Base-by-base conservation (phyloP, 2,113 vertebrate genomes). In the Ariopsis seemanni region DNA sequence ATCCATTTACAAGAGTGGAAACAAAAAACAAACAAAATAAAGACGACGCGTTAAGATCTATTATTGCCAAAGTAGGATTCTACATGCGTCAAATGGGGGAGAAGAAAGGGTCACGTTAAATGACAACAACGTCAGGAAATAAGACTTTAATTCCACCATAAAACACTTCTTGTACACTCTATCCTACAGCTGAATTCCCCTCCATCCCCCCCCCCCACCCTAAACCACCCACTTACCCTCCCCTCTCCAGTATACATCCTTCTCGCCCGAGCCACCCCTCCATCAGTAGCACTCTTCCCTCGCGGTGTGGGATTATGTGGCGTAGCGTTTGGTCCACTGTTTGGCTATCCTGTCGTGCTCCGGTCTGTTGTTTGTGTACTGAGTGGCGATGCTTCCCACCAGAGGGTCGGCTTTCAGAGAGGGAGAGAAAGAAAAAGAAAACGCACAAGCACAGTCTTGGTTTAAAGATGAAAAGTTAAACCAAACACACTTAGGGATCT, bases 341-440 rank as follows among this genome's bases (percentile, higher is more conserved):
- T 95, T 95, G 93, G 95, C 95, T 94, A 95, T 96, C 91, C 95
- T 93, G 94, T 96, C 95, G 84, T 96, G 95, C 65, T 96, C 95
- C 0, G 93, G 91, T 94, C 94, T 93, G 94, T 95, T 95, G 65
- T 93, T 95, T 63, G 94, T 94, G 93, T 94, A 95, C 87, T 95
- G 94, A 85, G 94, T 95, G 92, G 95, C 95, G 87, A 96, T 96
- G 92, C 95, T 96, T 91, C 95, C 95, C 22, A 96, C 95, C 90
- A 96, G 93, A 62, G 95, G 95, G 90, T 96, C 95, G 4, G 95
- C 95, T 96, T 92, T 5, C 71, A 83, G 8, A 82, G 27, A 85
- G 52, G 1, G 71, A 42, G 42, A 42, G 2, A 42, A 42, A 42
- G 34, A 42, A 42, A 34, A 42, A 30, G 30, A 30, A 30, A 30